Evolutionary conservation across 2,888 invertebrate species (phyloP).

Genomic region (Pelosia muscerda): DNA sequence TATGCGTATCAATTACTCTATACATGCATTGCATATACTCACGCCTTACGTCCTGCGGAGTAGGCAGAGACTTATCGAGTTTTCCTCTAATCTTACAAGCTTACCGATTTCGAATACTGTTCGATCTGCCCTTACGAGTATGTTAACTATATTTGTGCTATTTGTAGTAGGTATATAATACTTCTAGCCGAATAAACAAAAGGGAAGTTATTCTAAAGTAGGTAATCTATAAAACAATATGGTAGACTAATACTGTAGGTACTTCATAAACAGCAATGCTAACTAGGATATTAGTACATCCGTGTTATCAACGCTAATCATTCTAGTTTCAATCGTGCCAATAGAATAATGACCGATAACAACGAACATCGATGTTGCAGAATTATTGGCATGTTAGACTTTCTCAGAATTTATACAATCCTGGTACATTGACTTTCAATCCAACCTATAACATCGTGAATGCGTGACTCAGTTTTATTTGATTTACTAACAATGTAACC

Average conservation of each 20-base stretch:
- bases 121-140: not conserved
- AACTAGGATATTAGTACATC: slow-evolving; percentile 5
- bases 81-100: no score
- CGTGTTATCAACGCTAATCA: slow-evolving; percentile 20
- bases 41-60: not conserved
- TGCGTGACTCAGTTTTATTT: not conserved
- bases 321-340: slow-evolving; percentile 5
- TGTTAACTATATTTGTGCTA: no score
- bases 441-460: no score
- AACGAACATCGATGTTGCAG: not conserved
- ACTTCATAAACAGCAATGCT: slow-evolving; percentile 6
- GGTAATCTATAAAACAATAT: not conserved
- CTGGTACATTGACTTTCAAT: not conserved
- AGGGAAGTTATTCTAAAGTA: not conserved
- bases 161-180: not conserved
- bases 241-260: not conserved
- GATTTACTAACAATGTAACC: not conserved
- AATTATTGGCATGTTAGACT: not conserved
- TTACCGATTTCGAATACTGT: no score
- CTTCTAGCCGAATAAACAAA: not conserved
- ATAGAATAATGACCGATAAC: slow-evolving; percentile 31
- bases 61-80: not conserved
- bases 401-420: not conserved
- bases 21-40: no score
- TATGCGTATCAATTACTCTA: no score